Evolutionary conservation across 2,888 invertebrate genomes (phyloP).

Genomic region (Oxytorus armatus): DNA sequence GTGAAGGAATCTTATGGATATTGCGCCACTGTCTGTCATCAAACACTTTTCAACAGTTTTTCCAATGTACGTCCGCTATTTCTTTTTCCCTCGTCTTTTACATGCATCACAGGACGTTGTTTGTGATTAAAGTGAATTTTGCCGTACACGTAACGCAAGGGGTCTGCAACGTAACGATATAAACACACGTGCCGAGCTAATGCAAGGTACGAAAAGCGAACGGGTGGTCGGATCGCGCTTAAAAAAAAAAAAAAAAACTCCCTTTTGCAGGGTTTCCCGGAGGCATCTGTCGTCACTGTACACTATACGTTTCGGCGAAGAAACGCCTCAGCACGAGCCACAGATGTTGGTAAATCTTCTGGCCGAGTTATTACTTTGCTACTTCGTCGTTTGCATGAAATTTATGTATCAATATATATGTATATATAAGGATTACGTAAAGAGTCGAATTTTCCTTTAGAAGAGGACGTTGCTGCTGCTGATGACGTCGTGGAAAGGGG

Average conservation of each 20-base stretch:
- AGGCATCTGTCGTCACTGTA: slow-evolving; percentile 75
- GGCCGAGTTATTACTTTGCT: slow-evolving; percentile 15
- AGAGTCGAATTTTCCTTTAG: slow-evolving; percentile 22
- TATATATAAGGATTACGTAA: neutral
- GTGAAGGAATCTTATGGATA: neutral
- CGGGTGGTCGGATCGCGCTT: slow-evolving; percentile 57
- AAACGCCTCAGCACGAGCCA: slow-evolving; percentile 66
- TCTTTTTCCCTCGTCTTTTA: neutral
- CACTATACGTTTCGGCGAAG: slow-evolving; percentile 18
- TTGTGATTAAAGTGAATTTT: neutral
- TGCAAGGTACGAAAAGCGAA: slow-evolving; percentile 32
- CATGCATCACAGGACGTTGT: slow-evolving; percentile 4
- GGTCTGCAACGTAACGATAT: neutral
- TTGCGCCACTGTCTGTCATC: neutral
- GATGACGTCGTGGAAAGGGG: neutral
- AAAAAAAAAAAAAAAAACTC: slow-evolving; percentile 46
- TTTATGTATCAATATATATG: neutral
- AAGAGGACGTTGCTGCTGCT: neutral
- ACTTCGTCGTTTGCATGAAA: neutral
- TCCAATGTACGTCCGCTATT: neutral
- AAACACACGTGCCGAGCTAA: slow-evolving; percentile 47
- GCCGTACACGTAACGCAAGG: slow-evolving; percentile 10
- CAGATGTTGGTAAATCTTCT: slow-evolving; percentile 55
- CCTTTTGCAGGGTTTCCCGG: slow-evolving; percentile 75
- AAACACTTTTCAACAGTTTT: neutral